phyloP scores from a whole-genome alignment of 2,888 invertebrate species.

The Chymomyza procnemis region DNA sequence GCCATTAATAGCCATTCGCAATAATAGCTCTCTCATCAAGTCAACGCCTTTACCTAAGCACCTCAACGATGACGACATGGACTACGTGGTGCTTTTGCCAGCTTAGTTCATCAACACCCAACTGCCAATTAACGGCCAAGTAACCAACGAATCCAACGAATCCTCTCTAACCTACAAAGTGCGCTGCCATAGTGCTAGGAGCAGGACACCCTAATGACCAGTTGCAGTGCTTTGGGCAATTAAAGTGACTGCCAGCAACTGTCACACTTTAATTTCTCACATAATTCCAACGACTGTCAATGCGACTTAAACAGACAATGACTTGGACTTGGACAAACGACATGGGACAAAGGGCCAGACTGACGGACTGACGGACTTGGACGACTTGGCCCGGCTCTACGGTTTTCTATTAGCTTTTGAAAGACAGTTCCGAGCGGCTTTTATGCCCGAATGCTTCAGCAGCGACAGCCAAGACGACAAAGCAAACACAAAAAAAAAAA shows the following conservation, averaged over 20 bases:
- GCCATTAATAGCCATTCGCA: conserved; percentile 53
- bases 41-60: conserved; percentile 64
- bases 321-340: conserved; percentile 1
- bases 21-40: conserved; percentile 29
- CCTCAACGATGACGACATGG: conserved; percentile 55
- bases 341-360: no score
- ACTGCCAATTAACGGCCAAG: conserved; percentile 24
- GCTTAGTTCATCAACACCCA: conserved; percentile 36
- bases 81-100: background rate
- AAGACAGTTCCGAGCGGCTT: conserved; percentile 41
- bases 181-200: background rate
- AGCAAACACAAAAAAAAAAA: background rate
- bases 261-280: conserved; percentile 47
- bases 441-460: conserved; percentile 23
- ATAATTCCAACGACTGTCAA: conserved; percentile 21
- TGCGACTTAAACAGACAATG: background rate
- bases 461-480: background rate
- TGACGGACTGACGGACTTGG: background rate
- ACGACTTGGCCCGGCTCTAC: background rate
- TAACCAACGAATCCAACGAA: conserved; percentile 9
- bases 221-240: conserved; percentile 53
- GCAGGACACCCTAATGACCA: conserved; percentile 53
- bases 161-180: background rate
- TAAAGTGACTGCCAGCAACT: conserved; percentile 54
- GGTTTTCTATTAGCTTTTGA: conserved; percentile 16